Conservation (phyloP, 1,140 invertebrate genomes). For the Drosophila sulfurigaster region DNA sequence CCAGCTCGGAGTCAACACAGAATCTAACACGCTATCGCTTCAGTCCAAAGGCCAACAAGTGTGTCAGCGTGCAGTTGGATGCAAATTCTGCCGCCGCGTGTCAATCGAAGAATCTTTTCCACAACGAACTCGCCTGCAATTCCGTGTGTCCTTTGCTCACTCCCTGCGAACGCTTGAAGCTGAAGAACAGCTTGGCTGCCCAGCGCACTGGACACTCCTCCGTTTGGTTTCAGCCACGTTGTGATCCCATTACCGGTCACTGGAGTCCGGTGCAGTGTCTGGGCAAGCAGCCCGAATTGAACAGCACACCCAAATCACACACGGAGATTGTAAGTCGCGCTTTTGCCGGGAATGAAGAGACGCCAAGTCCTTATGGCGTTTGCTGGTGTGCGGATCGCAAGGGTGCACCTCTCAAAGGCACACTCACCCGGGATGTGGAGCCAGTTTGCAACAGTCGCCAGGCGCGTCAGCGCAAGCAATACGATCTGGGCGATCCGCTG, state of each 20-base stretch:
- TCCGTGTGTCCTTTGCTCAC: slow-evolving; percentile 92
- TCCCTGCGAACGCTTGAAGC: slow-evolving; percentile 91
- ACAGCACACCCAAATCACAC: background rate
- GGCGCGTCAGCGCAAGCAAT: slow-evolving; percentile 86
- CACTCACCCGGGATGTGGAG: slow-evolving; percentile 89
- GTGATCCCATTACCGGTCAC: slow-evolving; percentile 89
- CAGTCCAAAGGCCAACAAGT: slow-evolving; percentile 91
- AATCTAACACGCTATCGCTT: slow-evolving; percentile 91
- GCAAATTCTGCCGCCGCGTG: slow-evolving; percentile 87
- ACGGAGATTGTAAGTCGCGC: slow-evolving; percentile 67
- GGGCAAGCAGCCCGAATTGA: slow-evolving; percentile 80
- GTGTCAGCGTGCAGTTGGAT: slow-evolving; percentile 89
- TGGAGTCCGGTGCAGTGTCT: slow-evolving; percentile 94
- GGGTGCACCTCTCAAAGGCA: slow-evolving; percentile 92
- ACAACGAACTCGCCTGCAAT: slow-evolving; percentile 92
- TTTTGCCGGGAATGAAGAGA: slow-evolving; percentile 36
- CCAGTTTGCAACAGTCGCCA: slow-evolving; percentile 91
- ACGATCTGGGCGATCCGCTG: slow-evolving; percentile 83
- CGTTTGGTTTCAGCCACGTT: slow-evolving; percentile 89
- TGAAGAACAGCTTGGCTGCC: slow-evolving; percentile 90
- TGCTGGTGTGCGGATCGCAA: slow-evolving; percentile 94
- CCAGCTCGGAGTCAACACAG: slow-evolving; percentile 63
- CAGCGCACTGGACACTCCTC: slow-evolving; percentile 87
- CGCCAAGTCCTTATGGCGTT: slow-evolving; percentile 85
- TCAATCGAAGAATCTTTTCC: slow-evolving; percentile 96